Base-by-base conservation (phyloP, 92 coral and sea anemone species). In the Paragorgia papillata region DNA sequence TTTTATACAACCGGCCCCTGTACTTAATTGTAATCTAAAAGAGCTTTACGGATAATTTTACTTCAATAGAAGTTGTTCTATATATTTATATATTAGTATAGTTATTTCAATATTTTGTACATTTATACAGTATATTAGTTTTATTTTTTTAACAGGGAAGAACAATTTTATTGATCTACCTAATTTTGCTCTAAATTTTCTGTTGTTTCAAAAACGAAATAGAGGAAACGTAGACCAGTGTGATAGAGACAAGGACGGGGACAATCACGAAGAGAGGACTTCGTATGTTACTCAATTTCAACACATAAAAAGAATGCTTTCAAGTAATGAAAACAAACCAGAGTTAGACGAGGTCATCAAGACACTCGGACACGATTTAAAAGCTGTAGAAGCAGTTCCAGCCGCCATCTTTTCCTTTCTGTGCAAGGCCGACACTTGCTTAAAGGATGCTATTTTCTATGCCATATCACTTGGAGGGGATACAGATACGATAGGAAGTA, bases 391-490 rank as follows among this genome's bases (percentile, higher is more conserved):
- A 83, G 97, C 98, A 0, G 98, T 94, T 7, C 97, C 98, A 33
- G 97, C 98, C 1, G 98, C 98, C n/a, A 89, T 94, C 20, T 91
- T 91, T 80, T 80, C 95, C 9, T 94, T 94, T 49, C 88, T 94
- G 67, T 74, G 61, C 89, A 91, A 88, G 48, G 92, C 96, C 0
- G 70, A 82, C 28, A 59, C 56, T 7, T 91, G 92, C 0, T 83
- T 94, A 65, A 80, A 91, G 29, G 97, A 87, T 26, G 80, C 87
- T 26, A 81, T 94, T 1, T 75, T 79, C 49, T 94, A 89, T 80
- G 97, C 98, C n/a, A 94, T 94, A 31, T 90, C 97, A 14, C 85
- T 94, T 19, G 98, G 98, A 13, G 98, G 98, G 15, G 98, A 94
- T 66, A 94, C 98, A 2, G 98, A 94, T 87, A 94, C 98, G 13